Conservation (phyloP, 2,113 vertebrate genomes). For the Lutjanus erythropterus region DNA sequence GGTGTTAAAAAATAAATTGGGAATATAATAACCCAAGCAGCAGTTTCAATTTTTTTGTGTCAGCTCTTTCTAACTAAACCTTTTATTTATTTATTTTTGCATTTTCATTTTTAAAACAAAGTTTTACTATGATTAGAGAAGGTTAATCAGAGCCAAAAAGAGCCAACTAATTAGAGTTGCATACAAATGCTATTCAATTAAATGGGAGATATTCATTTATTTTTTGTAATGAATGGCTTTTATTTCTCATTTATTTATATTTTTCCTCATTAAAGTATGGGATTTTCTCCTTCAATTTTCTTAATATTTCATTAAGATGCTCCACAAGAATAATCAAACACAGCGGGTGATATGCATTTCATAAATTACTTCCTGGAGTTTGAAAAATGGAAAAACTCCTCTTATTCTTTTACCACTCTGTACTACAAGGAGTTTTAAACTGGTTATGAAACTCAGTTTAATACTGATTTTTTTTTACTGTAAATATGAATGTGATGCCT, state of each 20-base stretch:
- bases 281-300: background rate
- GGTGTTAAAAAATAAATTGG: conserved; percentile 2
- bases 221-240: background rate
- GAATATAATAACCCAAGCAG: background rate
- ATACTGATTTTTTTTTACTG: too few relatives aligned
- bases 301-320: background rate
- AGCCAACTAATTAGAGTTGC: background rate
- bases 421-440: too few relatives aligned
- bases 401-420: background rate
- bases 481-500: too few relatives aligned
- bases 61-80: background rate
- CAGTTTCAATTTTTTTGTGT: background rate
- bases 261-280: background rate
- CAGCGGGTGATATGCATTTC: background rate
- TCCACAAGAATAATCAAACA: background rate
- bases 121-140: background rate
- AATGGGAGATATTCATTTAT: background rate
- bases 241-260: background rate
- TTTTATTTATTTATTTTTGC: background rate
- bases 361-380: background rate
- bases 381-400: background rate
- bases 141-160: background rate
- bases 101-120: background rate
- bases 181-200: background rate
- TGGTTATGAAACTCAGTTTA: too few relatives aligned